Evolutionary conservation across 2,888 invertebrate genomes (phyloP).

Genomic region (Amblyteles armatorius): DNA sequence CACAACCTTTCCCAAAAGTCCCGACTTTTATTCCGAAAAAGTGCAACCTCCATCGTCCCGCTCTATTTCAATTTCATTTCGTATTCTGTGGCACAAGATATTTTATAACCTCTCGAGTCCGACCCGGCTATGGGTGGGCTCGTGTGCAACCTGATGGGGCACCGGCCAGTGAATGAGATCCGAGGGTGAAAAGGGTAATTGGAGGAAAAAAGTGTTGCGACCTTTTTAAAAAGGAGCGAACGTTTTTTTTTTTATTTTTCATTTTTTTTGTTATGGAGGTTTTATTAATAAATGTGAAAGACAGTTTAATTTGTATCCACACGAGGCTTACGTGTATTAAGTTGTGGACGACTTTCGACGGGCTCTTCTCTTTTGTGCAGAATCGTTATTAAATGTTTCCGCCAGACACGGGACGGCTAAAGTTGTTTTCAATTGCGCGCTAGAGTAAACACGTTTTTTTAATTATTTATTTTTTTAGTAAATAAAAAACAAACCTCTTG

Average conservation of each 20-base stretch:
- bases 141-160: background rate
- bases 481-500: slow-evolving; percentile 47
- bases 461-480: slow-evolving; percentile 7
- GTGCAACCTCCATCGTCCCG: background rate
- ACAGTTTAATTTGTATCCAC: no score
- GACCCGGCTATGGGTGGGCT: background rate
- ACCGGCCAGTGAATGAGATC: no score
- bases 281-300: no score
- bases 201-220: no score
- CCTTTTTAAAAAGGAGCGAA: no score
- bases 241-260: no score
- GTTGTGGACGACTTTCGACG: no score
- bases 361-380: no score
- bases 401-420: background rate
- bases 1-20: background rate
- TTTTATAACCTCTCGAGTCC: background rate
- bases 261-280: no score
- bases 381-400: slow-evolving; percentile 3
- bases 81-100: background rate
- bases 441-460: background rate
- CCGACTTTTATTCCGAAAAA: background rate
- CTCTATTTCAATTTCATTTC: slow-evolving; percentile 10
- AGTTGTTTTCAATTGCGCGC: slow-evolving; percentile 9
- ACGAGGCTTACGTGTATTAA: no score
- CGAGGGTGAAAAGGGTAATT: no score